A percentile compares a stretch with the other conserved stretches of the same genome.
phyloP scores from a whole-genome alignment of 2,113 vertebrate species.

The Anguilla rostrata region DNA sequence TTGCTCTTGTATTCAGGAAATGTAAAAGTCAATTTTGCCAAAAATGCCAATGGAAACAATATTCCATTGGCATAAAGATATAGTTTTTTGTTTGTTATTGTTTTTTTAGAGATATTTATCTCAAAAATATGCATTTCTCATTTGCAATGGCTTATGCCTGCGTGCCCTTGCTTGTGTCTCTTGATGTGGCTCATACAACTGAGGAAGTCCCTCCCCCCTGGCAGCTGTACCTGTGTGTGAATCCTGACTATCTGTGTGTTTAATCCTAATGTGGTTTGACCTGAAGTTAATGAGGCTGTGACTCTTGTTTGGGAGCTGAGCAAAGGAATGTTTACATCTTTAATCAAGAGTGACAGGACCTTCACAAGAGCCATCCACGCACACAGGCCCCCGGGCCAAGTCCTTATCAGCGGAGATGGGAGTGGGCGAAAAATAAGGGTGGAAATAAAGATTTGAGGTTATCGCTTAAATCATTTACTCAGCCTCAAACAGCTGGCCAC shows the following conservation, averaged over 20 bases:
- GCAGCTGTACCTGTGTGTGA: constrained; percentile 27
- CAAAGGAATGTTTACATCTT: constrained; percentile 33
- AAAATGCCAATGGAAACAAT: too few species aligned
- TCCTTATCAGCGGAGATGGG: constrained; percentile 25
- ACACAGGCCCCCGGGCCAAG: constrained; percentile 16
- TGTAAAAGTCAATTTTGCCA: too few species aligned
- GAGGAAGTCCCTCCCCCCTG: not conserved
- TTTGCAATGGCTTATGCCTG: not conserved
- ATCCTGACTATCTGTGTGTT: constrained; percentile 42
- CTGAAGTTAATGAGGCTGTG: constrained; percentile 62
- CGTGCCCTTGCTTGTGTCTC: not conserved
- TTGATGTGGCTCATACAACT: constrained; percentile 39
- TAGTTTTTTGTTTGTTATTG: too few species aligned
- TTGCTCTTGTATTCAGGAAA: too few species aligned
- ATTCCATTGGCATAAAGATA: too few species aligned
- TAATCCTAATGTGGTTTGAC: constrained; percentile 67
- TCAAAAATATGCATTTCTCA: too few species aligned
- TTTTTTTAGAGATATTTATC: too few species aligned
- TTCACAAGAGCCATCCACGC: constrained; percentile 25
- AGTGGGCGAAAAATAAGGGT: constrained; percentile 31
- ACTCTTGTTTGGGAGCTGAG: constrained; percentile 53
- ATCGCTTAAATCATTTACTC: not conserved
- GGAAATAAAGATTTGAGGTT: not conserved
- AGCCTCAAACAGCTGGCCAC: not conserved
- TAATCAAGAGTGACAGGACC: constrained; percentile 61